These are phyloP conservation scores for Callionymus lyra DNA, from an alignment of 2,113 vertebrate genomes.

Conservation along the genomic window DNA sequence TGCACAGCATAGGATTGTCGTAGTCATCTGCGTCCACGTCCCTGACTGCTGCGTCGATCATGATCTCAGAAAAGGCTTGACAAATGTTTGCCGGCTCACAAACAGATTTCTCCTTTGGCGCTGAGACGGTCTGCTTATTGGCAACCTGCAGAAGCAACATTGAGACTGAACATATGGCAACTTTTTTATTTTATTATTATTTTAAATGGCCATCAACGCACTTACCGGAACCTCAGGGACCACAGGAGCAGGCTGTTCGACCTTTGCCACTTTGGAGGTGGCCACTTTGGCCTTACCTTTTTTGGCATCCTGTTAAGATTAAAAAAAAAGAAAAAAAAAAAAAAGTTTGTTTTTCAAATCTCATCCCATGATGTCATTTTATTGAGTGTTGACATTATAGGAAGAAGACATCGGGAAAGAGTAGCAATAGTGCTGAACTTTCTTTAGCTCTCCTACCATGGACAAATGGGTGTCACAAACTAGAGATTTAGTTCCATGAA, in stretches of 20 bases:
- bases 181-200: background rate
- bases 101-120: constrained; percentile 64
- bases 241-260: constrained; percentile 19
- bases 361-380: too few relatives aligned
- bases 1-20: constrained; percentile 72
- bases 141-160: constrained; percentile 23
- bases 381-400: too few relatives aligned
- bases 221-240: background rate
- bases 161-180: background rate
- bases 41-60: constrained; percentile 62
- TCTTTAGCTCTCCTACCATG: too few relatives aligned
- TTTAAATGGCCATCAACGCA: background rate
- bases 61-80: constrained; percentile 72
- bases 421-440: too few relatives aligned
- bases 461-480: too few relatives aligned
- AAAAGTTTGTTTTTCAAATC: too few relatives aligned
- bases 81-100: constrained; percentile 60
- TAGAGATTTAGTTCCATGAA: too few relatives aligned
- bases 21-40: constrained; percentile 71
- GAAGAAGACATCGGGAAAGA: too few relatives aligned
- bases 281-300: constrained; percentile 17
- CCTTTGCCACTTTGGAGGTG: constrained; percentile 25
- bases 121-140: constrained; percentile 49
- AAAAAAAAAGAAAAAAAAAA: background rate
- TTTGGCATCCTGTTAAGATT: constrained; percentile 52